Conservation (phyloP, 1,140 invertebrate genomes). For the Platorchestia sp. region DNA sequence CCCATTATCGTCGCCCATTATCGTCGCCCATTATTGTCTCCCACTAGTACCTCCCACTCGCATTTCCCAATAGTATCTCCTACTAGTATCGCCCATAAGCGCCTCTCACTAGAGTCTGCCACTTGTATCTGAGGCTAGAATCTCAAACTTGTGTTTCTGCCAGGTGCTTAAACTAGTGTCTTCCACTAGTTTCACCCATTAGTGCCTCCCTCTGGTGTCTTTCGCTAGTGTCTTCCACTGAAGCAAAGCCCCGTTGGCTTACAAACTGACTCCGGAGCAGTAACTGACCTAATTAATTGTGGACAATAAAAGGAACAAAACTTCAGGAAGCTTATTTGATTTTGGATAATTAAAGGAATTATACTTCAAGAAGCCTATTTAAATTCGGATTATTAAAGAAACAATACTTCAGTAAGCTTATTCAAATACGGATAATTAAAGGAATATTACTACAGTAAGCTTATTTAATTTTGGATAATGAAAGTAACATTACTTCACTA, state of each 20-base stretch:
- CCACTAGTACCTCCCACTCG: not conserved
- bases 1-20: not conserved
- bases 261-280: no score
- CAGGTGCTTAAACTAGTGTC: no score
- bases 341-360: not conserved
- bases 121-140: not conserved
- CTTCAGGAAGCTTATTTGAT: not conserved
- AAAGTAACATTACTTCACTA: no score
- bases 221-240: no score
- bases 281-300: not conserved
- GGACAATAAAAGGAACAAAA: not conserved
- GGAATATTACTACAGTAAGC: no score
- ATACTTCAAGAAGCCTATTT: not conserved
- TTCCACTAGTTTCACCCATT: no score
- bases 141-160: no score
- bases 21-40: not conserved
- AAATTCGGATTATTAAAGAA: not conserved
- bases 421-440: not conserved
- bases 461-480: no score
- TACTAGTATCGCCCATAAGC: not conserved
- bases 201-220: no score
- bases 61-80: not conserved
- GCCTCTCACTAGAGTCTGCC: not conserved
- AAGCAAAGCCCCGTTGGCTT: no score
- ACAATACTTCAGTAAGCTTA: not conserved